Evolutionary conservation across 2,113 vertebrate genomes (phyloP).

Genomic region (Rhinoderma darwinii): DNA sequence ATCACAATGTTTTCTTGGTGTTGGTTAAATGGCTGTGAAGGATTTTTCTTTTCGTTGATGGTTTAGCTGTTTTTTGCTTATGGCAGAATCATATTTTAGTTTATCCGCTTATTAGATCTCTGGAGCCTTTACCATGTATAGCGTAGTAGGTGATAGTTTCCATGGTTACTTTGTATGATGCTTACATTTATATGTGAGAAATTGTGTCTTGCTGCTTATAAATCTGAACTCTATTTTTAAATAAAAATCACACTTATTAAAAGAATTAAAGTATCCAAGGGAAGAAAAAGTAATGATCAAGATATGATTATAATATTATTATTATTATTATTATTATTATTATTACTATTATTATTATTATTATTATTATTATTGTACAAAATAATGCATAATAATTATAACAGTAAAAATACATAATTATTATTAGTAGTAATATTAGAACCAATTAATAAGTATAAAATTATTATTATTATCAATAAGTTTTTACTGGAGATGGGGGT

Average conservation of each 20-base stretch:
- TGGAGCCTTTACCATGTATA: not conserved
- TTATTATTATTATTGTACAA: no score
- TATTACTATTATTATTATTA: no score
- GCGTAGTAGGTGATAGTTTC: conserved; percentile 8
- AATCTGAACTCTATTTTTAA: not conserved
- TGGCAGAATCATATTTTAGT: not conserved
- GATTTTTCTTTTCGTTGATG: not conserved
- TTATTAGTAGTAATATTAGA: no score
- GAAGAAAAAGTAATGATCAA: not conserved
- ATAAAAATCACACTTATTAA: not conserved
- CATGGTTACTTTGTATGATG: conserved; percentile 42
- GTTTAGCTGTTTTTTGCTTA: not conserved
- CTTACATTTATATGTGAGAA: conserved; percentile 46
- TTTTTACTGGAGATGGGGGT: no score
- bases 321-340: not conserved
- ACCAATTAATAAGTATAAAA: no score
- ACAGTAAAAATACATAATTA: no score
- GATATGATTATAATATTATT: not conserved
- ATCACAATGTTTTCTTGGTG: not conserved
- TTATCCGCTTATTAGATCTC: conserved; percentile 34
- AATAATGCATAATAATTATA: no score
- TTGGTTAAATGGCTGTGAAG: not conserved
- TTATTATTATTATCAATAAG: no score
- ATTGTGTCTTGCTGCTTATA: not conserved
- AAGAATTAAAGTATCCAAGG: not conserved